Evolutionary conservation across 2,797 vertebrate species (phyloP).

Genomic region (Hypotaenidia philippensis): DNA sequence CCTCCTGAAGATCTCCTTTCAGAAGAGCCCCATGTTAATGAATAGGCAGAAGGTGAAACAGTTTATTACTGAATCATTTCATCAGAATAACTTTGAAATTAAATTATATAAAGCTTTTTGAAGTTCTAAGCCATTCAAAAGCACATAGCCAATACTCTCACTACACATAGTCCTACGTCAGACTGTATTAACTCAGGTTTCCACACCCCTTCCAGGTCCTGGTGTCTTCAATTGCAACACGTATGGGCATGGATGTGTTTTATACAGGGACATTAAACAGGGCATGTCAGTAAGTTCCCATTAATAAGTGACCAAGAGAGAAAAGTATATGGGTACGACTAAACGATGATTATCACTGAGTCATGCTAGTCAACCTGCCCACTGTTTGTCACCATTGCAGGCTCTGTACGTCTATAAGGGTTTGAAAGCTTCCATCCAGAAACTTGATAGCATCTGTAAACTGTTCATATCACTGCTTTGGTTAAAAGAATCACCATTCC

Average conservation of each 20-base stretch:
- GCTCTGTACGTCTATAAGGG: background rate
- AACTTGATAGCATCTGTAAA: background rate
- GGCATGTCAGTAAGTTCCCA: background rate
- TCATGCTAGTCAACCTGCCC: background rate
- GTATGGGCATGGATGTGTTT: background rate
- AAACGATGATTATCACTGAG: background rate
- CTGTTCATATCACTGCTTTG: background rate
- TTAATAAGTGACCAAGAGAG: constrained; percentile 4
- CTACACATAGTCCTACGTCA: background rate
- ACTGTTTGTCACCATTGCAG: background rate
- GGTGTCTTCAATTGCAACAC: background rate
- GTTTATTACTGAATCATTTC: background rate
- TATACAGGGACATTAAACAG: background rate
- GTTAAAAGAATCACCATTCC: background rate
- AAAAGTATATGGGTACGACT: background rate
- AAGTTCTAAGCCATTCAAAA: constrained; percentile 20
- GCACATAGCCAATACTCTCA: background rate
- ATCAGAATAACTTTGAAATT: background rate
- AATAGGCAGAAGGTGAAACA: background rate
- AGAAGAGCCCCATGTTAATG: background rate
- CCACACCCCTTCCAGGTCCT: background rate
- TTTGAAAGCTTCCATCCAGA: background rate
- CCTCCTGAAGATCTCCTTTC: background rate
- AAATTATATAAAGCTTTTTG: background rate
- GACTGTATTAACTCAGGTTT: background rate